phyloP scores from a whole-genome alignment of 35 echinoderm and acorn worm species.

The Lytechinus variegatus region DNA sequence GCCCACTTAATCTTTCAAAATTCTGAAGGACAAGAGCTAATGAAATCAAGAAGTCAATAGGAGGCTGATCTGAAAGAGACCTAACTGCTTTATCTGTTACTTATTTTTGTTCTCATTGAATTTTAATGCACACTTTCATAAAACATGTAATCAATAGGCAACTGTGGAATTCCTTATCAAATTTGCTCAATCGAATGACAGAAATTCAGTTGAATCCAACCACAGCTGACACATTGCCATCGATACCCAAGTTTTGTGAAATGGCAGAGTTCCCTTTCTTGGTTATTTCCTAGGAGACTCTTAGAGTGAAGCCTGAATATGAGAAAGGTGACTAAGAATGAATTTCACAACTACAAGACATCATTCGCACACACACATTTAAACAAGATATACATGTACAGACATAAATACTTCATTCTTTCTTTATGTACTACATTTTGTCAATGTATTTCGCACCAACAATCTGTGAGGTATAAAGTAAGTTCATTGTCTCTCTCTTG shows the following conservation, averaged over 20 bases:
- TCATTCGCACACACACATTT: not conserved
- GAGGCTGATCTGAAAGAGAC: not conserved
- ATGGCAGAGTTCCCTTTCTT: too few relatives aligned
- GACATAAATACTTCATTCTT: constrained; percentile 20
- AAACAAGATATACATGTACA: constrained; percentile 13
- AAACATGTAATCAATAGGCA: too few relatives aligned
- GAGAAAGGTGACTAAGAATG: not conserved
- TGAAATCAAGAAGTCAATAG: not conserved
- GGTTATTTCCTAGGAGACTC: too few relatives aligned
- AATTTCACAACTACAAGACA: not conserved
- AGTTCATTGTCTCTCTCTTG: not conserved
- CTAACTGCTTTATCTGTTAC: not conserved
- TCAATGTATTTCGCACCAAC: not conserved
- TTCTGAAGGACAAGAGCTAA: not conserved
- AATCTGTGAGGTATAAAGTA: not conserved
- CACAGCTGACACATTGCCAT: too few relatives aligned
- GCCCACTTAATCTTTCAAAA: not conserved
- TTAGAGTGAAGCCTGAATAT: not conserved
- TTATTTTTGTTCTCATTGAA: too few relatives aligned
- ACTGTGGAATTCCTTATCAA: too few relatives aligned
- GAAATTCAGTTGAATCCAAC: too few relatives aligned
- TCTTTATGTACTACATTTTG: constrained; percentile 5
- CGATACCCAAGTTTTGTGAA: too few relatives aligned
- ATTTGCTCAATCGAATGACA: too few relatives aligned
- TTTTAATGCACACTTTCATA: too few relatives aligned